These are phyloP conservation scores for Cynocephalus volans DNA, from an alignment of 2,113 vertebrate genomes.

Conservation along the genomic window DNA sequence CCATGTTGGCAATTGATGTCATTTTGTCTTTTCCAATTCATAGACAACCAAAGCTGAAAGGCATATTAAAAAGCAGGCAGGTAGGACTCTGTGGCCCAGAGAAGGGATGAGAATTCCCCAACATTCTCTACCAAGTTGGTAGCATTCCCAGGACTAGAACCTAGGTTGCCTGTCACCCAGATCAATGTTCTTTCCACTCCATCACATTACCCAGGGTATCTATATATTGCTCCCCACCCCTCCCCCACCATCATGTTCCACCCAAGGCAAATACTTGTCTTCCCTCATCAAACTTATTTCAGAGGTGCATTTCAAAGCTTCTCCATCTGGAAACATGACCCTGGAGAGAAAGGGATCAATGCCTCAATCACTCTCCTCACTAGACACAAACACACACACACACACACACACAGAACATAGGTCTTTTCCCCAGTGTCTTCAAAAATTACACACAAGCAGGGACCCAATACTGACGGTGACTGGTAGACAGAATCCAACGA, in stretches of 20 bases:
- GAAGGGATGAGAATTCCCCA: neutral
- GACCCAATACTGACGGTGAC: neutral
- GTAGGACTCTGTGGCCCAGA: neutral
- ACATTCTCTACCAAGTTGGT: neutral
- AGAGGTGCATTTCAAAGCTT: neutral
- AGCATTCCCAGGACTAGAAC: neutral
- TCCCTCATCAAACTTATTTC: slow-evolving; percentile 77
- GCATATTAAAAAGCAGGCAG: slow-evolving; percentile 56
- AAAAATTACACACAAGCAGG: neutral
- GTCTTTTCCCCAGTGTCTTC: neutral
- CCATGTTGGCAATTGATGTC: slow-evolving; percentile 31
- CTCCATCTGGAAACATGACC: slow-evolving; percentile 60
- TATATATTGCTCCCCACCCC: neutral
- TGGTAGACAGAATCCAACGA: neutral
- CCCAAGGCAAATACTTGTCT: neutral
- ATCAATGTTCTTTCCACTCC: neutral
- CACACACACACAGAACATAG: neutral
- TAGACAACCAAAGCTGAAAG: neutral
- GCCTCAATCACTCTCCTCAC: neutral
- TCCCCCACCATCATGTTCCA: neutral
- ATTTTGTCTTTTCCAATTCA: slow-evolving; percentile 13
- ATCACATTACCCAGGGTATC: neutral
- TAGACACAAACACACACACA: neutral
- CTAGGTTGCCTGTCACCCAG: no score
- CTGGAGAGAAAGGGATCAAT: neutral